These are phyloP conservation scores for Drosophila picticornis DNA, from an alignment of 2,888 invertebrate genomes.

Conservation along the genomic window DNA sequence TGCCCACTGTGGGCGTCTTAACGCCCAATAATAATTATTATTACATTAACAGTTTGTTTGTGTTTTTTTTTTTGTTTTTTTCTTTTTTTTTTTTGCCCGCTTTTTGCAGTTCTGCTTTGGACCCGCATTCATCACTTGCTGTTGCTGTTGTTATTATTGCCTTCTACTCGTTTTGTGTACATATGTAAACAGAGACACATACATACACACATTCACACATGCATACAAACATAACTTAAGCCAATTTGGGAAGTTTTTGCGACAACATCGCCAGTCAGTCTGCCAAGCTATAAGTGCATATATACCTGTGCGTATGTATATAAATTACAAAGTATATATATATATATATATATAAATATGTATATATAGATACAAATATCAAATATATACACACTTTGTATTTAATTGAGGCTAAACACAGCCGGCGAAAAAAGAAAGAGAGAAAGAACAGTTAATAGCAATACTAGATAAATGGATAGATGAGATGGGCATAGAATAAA, in stretches of 20 bases:
- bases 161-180: slow-evolving; percentile 2
- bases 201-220: background rate
- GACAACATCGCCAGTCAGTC: slow-evolving; percentile 31
- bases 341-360: background rate
- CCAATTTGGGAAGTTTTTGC: slow-evolving; percentile 64
- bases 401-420: slow-evolving; percentile 48
- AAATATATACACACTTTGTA: slow-evolving; percentile 4
- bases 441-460: slow-evolving; percentile 3
- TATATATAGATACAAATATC: too few species aligned
- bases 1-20: slow-evolving; percentile 47
- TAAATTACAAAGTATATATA: background rate
- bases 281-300: background rate
- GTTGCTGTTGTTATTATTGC: slow-evolving; percentile 15
- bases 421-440: slow-evolving; percentile 17
- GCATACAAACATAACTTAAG: slow-evolving; percentile 48
- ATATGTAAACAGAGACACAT: background rate
- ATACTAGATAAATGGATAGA: slow-evolving; percentile 18
- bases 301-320: background rate
- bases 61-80: background rate
- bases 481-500: slow-evolving; percentile 28
- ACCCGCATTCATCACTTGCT: slow-evolving; percentile 35
- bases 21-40: slow-evolving; percentile 70
- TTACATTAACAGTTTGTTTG: slow-evolving; percentile 68
- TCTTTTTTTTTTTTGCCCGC: background rate
- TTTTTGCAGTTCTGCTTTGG: slow-evolving; percentile 32